These are phyloP conservation scores for Euthynnus affinis DNA, from an alignment of 2,797 vertebrate genomes.

Conservation along the genomic window DNA sequence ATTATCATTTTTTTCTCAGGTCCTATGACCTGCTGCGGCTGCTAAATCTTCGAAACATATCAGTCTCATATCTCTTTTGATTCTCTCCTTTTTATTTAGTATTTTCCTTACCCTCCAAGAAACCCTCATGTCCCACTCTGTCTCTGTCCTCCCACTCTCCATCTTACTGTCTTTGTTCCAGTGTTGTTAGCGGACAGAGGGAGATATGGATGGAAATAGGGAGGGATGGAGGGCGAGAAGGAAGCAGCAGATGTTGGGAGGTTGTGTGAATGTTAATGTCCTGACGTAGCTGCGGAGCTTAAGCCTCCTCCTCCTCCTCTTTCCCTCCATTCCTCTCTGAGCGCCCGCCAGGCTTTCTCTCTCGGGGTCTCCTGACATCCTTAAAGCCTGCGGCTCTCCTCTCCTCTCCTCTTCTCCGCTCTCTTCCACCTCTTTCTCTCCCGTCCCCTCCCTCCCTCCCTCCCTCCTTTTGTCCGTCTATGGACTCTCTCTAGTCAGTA, in stretches of 20 bases:
- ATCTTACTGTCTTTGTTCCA: slow-evolving; percentile 73
- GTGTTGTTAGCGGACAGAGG: slow-evolving; percentile 63
- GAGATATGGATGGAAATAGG: slow-evolving; percentile 69
- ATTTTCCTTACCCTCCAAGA: neutral
- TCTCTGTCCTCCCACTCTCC: slow-evolving; percentile 37
- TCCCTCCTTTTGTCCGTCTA: slow-evolving; percentile 89
- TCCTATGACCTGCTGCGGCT: slow-evolving; percentile 45
- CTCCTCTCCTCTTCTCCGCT: slow-evolving; percentile 74
- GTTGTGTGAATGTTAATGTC: slow-evolving; percentile 98
- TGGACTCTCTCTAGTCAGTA: slow-evolving; percentile 99
- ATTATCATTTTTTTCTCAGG: slow-evolving; percentile 19
- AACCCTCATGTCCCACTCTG: slow-evolving; percentile 9
- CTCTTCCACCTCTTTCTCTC: slow-evolving; percentile 75
- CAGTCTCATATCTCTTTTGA: slow-evolving; percentile 12
- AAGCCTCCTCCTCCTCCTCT: slow-evolving; percentile 85
- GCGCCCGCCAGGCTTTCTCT: slow-evolving; percentile 85
- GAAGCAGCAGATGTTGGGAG: slow-evolving; percentile 95
- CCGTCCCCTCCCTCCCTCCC: slow-evolving; percentile 60
- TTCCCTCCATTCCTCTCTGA: slow-evolving; percentile 87
- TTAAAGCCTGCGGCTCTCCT: slow-evolving; percentile 89
- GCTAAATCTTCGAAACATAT: slow-evolving; percentile 28
- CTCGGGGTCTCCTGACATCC: slow-evolving; percentile 92
- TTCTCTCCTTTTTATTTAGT: slow-evolving; percentile 19
- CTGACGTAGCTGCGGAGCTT: slow-evolving; percentile 90
- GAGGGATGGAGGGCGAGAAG: slow-evolving; percentile 75